Conservation (phyloP, 1,140 invertebrate genomes). For the Coelopa frigida region DNA sequence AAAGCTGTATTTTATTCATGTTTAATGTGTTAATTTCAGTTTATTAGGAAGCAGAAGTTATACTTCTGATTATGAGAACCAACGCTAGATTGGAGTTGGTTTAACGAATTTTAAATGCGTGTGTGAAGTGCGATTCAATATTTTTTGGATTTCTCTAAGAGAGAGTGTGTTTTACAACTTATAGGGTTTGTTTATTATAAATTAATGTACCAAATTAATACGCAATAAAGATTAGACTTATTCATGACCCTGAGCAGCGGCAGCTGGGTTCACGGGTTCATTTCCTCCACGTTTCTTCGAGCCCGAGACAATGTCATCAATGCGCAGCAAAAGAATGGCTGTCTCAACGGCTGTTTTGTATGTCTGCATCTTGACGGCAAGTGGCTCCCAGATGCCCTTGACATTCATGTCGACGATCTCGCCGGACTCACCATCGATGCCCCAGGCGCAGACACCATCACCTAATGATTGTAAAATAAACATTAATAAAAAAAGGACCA, state of each 20-base stretch:
- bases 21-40: too few relatives aligned
- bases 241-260: constrained; percentile 39
- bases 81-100: too few relatives aligned
- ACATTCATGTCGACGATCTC: constrained; percentile 87
- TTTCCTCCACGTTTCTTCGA: constrained; percentile 80
- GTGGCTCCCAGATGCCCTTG: constrained; percentile 90
- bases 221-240: too few relatives aligned
- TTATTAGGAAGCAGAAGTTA: too few relatives aligned
- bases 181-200: too few relatives aligned
- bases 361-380: constrained; percentile 89
- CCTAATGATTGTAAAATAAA: not conserved
- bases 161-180: too few relatives aligned
- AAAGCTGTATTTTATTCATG: too few relatives aligned
- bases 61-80: too few relatives aligned
- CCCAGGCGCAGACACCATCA: constrained; percentile 62
- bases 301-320: constrained; percentile 98
- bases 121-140: too few relatives aligned
- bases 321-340: constrained; percentile 89
- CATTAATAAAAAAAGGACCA: constrained; percentile 1
- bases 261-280: constrained; percentile 41
- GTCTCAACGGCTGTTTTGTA: constrained; percentile 99
- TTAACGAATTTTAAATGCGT: too few relatives aligned
- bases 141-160: too few relatives aligned
- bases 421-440: constrained; percentile 93
- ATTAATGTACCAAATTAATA: too few relatives aligned